Percentiles rank a stretch among this genome's conserved stretches.
Conservation (phyloP, 2,888 invertebrate genomes). For the Drosophila mimetica region DNA sequence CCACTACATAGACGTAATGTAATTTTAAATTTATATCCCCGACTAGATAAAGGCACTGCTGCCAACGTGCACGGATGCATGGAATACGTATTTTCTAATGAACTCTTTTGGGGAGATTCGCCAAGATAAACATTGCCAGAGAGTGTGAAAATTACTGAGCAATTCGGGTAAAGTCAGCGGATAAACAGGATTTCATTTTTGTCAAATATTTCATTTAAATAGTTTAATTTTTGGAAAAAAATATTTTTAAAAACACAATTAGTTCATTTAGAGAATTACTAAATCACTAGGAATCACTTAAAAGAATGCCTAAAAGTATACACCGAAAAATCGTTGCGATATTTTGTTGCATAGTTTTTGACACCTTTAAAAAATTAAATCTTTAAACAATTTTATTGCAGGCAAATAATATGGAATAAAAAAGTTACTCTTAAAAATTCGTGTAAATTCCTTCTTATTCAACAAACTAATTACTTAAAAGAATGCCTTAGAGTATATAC, state of each 20-base stretch:
- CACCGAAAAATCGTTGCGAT: too few relatives aligned
- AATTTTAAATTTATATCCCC: constrained; percentile 44
- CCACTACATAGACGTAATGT: constrained; percentile 26
- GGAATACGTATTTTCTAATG: constrained; percentile 35
- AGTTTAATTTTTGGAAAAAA: too few relatives aligned
- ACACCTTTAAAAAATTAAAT: too few relatives aligned
- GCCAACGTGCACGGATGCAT: constrained; percentile 35
- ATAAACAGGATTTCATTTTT: constrained; percentile 1
- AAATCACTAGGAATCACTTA: too few relatives aligned
- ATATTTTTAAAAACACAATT: too few relatives aligned
- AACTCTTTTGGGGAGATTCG: constrained; percentile 20
- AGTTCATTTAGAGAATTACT: too few relatives aligned
- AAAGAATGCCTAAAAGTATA: too few relatives aligned
- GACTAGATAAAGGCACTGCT: constrained; percentile 47
- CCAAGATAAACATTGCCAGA: constrained; percentile 1
- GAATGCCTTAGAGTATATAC: too few relatives aligned
- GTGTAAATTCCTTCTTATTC: background rate
- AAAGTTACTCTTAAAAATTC: background rate
- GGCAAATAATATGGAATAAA: too few relatives aligned
- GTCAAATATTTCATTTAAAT: background rate
- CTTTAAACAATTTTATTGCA: too few relatives aligned
- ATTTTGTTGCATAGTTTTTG: too few relatives aligned
- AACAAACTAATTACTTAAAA: too few relatives aligned
- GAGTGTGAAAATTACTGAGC: constrained; percentile 6
- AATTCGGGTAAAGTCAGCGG: background rate